These are phyloP conservation scores for Trigoniulus corallinus DNA, from an alignment of 1,140 invertebrate genomes.

Conservation along the genomic window DNA sequence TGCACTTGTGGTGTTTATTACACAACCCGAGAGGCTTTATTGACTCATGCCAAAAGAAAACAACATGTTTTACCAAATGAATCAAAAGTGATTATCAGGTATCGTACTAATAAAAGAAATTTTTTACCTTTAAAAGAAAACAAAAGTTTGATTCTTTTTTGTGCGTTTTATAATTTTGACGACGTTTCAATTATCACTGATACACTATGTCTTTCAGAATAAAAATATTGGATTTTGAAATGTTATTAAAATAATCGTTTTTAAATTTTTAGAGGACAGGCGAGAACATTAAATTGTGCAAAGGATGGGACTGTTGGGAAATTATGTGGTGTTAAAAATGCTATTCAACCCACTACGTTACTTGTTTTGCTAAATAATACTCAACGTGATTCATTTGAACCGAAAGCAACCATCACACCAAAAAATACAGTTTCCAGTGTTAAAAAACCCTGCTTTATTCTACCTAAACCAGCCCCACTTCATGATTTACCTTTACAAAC, in stretches of 20 bases:
- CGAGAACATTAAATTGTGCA: too few relatives aligned
- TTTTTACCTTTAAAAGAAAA: not conserved
- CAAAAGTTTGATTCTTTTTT: not conserved
- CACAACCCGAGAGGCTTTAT: conserved; percentile 9
- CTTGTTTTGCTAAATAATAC: too few relatives aligned
- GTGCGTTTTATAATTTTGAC: not conserved
- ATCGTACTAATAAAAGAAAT: not conserved
- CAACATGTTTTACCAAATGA: conserved; percentile 9
- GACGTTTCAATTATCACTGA: not conserved
- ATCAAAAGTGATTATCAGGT: too few relatives aligned
- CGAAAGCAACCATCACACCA: too few relatives aligned
- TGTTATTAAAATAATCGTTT: not conserved
- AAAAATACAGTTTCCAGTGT: too few relatives aligned
- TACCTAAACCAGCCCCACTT: conserved; percentile 4
- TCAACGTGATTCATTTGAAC: too few relatives aligned
- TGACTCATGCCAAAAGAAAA: conserved; percentile 12
- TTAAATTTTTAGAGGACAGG: too few relatives aligned
- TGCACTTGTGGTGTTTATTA: conserved; percentile 13
- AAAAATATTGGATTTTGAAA: not conserved
- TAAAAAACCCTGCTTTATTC: not conserved
- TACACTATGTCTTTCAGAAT: not conserved
- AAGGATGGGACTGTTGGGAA: too few relatives aligned
- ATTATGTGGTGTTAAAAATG: too few relatives aligned
- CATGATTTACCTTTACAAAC: not conserved
- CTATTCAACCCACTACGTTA: too few relatives aligned